A percentile compares a stretch with the other conserved stretches of the same genome.
phyloP scores from a whole-genome alignment of 2,797 vertebrate species.

The Thripadectes ignobilis region DNA sequence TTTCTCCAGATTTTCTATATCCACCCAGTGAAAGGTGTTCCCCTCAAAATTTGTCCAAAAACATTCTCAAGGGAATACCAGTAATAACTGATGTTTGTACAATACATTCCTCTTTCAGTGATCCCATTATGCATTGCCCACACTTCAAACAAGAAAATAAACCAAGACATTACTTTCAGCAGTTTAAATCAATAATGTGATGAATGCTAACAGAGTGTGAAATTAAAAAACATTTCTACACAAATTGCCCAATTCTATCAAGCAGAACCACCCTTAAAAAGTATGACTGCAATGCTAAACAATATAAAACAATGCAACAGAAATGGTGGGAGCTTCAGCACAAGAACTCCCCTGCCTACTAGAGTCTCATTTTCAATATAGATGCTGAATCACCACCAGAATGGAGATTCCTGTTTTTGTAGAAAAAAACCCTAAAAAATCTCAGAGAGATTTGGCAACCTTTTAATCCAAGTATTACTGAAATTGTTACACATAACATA shows the following conservation, averaged over 20 bases:
- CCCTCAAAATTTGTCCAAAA: background rate
- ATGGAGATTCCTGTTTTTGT: background rate
- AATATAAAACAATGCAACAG: background rate
- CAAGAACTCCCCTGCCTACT: background rate
- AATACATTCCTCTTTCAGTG: background rate
- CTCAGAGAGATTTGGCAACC: background rate
- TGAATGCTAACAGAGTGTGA: background rate
- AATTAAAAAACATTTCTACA: background rate
- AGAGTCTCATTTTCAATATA: background rate
- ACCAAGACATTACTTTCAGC: background rate
- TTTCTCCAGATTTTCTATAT: background rate
- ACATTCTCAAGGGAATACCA: background rate
- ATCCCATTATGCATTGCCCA: background rate
- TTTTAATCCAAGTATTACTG: background rate
- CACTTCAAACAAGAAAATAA: background rate
- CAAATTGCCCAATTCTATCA: background rate
- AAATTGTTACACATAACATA: background rate
- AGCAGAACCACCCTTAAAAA: constrained; percentile 23
- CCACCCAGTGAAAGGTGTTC: background rate
- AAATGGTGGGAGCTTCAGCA: background rate
- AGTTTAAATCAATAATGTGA: background rate
- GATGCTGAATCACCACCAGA: background rate
- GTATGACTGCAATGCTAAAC: background rate
- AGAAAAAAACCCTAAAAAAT: background rate
- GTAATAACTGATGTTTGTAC: background rate